These are phyloP conservation scores for Notocelia uddmanniana DNA, from an alignment of 2,888 invertebrate genomes.

Conservation along the genomic window DNA sequence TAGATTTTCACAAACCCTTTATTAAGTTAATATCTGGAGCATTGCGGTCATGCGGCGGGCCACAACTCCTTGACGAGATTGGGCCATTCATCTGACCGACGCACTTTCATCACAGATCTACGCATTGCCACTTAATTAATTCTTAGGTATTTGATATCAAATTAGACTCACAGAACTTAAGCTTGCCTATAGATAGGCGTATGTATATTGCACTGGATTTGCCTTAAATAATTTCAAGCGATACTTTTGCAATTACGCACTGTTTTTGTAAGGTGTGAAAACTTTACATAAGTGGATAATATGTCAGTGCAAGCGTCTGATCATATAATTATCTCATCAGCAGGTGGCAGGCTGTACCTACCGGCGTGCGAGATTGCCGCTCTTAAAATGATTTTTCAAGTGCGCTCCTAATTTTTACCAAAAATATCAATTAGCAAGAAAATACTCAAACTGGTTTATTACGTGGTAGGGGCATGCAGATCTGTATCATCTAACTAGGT, in stretches of 20 bases:
- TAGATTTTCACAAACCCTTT: conserved; percentile 22
- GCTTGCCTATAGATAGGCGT: neutral
- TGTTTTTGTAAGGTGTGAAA: conserved; percentile 22
- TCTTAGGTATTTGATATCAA: conserved; percentile 24
- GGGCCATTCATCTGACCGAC: conserved; percentile 33
- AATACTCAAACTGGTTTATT: conserved; percentile 15
- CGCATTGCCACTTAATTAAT: conserved; percentile 20
- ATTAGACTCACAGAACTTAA: neutral
- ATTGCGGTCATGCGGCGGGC: conserved; percentile 43
- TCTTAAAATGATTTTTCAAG: conserved; percentile 12
- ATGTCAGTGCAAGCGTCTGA: conserved; percentile 10
- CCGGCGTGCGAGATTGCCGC: neutral
- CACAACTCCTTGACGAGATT: conserved; percentile 24
- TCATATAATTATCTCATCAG: conserved; percentile 36
- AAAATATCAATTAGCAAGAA: conserved; percentile 22
- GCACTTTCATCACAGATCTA: conserved; percentile 22
- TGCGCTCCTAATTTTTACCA: conserved; percentile 10
- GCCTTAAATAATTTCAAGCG: neutral
- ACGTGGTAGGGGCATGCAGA: neutral
- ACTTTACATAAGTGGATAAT: conserved; percentile 19
- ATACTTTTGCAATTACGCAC: conserved; percentile 16
- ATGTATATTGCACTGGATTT: neutral
- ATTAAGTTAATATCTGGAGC: conserved; percentile 46
- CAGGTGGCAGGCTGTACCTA: conserved; percentile 11
- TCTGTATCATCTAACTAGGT: neutral